Evolutionary conservation across 2,113 vertebrate species (phyloP).

Genomic region (Corynorhinus townsendii): DNA sequence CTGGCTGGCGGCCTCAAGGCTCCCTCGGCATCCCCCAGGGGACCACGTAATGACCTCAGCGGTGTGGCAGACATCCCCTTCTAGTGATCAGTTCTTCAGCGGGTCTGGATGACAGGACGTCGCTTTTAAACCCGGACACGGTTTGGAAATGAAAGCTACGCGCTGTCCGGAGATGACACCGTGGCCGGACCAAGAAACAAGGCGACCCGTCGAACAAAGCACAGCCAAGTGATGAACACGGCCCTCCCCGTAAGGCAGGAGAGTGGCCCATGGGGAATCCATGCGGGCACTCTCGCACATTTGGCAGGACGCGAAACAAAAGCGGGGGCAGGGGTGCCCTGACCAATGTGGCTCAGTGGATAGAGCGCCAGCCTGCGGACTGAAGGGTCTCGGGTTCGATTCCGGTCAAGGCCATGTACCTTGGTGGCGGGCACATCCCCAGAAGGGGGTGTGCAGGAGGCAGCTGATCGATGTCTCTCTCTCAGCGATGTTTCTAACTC

Average conservation of each 20-base stretch:
- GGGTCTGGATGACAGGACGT: not conserved
- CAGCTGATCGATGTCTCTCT: too few species aligned
- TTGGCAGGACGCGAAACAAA: not conserved
- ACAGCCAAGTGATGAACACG: not conserved
- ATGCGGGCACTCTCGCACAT: not conserved
- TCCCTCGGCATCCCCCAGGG: not conserved
- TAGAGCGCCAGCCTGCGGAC: too few species aligned
- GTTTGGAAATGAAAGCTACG: not conserved
- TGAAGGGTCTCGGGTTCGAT: too few species aligned
- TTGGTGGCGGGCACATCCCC: too few species aligned
- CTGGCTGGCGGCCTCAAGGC: not conserved
- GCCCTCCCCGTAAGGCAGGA: not conserved
- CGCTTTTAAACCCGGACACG: not conserved
- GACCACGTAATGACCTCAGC: not conserved
- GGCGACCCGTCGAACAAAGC: too few species aligned
- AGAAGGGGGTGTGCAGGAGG: too few species aligned
- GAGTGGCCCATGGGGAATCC: not conserved
- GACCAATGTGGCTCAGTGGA: too few species aligned
- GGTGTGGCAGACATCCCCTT: not conserved
- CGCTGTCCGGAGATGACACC: not conserved
- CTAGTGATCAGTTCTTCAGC: not conserved
- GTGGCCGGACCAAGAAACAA: not conserved
- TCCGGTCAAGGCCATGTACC: too few species aligned
- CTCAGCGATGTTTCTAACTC: too few species aligned
- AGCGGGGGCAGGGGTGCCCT: not conserved